Conservation (phyloP, 2,113 vertebrate genomes). For the Gorsachius goisagi region DNA sequence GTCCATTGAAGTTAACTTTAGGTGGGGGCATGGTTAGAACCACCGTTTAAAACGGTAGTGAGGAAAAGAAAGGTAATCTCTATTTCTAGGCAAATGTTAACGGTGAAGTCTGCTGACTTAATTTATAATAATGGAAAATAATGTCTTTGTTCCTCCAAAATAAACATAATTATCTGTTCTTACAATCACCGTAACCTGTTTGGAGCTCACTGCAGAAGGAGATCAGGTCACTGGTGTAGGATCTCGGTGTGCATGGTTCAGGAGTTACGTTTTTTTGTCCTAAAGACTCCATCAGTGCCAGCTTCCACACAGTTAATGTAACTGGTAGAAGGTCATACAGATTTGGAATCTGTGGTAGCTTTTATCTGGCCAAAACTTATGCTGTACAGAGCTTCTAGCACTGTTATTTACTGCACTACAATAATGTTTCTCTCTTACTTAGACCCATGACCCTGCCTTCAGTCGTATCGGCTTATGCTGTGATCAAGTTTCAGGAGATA, state of each 20-base stretch:
- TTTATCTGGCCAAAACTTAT: neutral
- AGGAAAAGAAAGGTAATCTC: neutral
- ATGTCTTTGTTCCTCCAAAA: neutral
- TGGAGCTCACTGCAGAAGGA: neutral
- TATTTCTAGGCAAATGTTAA: neutral
- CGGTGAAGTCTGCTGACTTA: neutral
- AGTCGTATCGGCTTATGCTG: neutral
- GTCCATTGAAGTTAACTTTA: neutral
- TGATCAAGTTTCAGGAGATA: constrained; percentile 3
- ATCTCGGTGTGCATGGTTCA: neutral
- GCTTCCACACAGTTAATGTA: neutral
- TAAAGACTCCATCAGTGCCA: neutral
- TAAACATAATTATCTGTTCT: neutral
- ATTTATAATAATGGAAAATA: neutral
- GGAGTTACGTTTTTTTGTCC: neutral
- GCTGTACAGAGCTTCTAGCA: neutral
- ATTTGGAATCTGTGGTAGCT: neutral
- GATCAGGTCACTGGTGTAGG: neutral
- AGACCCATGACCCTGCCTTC: neutral
- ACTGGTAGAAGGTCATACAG: neutral
- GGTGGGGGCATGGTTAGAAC: neutral
- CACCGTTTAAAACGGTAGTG: neutral
- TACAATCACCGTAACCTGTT: neutral
- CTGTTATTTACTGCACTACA: neutral
- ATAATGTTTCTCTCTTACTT: neutral